Evolutionary conservation across 2,888 invertebrate genomes (phyloP), one percentile per base, ranked within the genome.

Genomic region (Aleiodes alternator): DNA sequence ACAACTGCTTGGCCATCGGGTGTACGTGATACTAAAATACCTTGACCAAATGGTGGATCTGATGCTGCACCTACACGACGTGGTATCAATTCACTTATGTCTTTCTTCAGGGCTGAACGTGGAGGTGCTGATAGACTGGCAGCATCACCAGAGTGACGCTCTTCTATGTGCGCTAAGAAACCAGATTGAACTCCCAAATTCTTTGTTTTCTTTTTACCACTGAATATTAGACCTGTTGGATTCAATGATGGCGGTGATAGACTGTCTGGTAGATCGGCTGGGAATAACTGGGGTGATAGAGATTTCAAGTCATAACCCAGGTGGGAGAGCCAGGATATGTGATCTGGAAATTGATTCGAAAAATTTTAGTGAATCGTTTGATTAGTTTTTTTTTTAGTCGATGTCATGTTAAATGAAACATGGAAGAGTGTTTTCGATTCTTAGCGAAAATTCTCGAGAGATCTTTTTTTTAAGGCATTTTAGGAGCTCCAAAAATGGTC

Each of bases 261-360:
- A 0, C 93, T 93, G 56, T 93, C 93, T 0, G 94, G 93, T 50
- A 94, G 90, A 76, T 93, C 92, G 53, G 94, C 93, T 0, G 95
- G 94, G 85, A 95, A 94, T 43, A 98, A 92, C 87, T 97, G 97
- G 0, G 98, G 97, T 48, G 97, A 95, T 74, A 98, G 90, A 85
- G 95, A 96, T 86, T 94, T 94, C 72, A 97, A 91, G 84, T 97
- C 95, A 88, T 96, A 96, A 64, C 97, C 97, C 64, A 98, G 92
- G 72, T 94, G 92, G 69, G 93, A 92, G 86, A 98, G 91, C 98
- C 98, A 98, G 74, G 94, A 94, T 79, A 95, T 91, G 87, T 97
- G 96, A 91, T 96, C 97, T 96, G 91, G 0, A 91, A 91, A 14
- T 16, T n/a, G 23, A 38, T 11, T 1, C 48, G n/a, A 9, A 66